Percentiles rank a stretch among this genome's conserved stretches.
Evolutionary conservation across 2,797 vertebrate genomes (phyloP).

Genomic region (Delichon dasypus): DNA sequence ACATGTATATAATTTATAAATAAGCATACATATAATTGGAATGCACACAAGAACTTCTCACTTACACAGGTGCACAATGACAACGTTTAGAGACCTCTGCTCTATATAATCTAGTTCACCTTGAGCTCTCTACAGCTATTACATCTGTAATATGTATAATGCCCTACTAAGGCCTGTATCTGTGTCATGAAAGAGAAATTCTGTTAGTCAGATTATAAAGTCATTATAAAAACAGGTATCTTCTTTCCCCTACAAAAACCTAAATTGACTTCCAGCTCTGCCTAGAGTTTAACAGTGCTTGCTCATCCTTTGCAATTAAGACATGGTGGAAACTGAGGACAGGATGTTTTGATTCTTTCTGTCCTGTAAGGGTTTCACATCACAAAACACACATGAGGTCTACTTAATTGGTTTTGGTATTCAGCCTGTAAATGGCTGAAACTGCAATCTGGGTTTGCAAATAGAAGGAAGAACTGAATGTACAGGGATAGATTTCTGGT

Average conservation of each 20-base stretch:
- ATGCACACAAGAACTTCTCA: background rate
- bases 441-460: background rate
- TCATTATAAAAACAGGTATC: background rate
- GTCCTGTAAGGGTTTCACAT: background rate
- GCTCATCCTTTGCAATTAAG: background rate
- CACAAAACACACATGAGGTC: background rate
- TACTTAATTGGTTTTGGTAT: background rate
- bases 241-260: background rate
- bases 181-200: background rate
- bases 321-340: background rate
- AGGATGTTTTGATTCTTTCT: background rate
- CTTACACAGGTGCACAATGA: accelerated
- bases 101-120: background rate
- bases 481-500: background rate
- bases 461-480: background rate
- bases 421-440: background rate
- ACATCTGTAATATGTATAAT: background rate
- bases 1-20: background rate
- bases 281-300: background rate
- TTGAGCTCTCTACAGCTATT: background rate
- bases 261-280: background rate
- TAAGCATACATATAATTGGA: background rate
- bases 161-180: background rate
- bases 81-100: background rate
- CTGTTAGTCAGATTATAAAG: background rate